Percentiles rank a stretch among this genome's conserved stretches.
These are phyloP conservation scores for Adelges cooleyi DNA, from an alignment of 1,140 invertebrate genomes.

Conservation along the genomic window DNA sequence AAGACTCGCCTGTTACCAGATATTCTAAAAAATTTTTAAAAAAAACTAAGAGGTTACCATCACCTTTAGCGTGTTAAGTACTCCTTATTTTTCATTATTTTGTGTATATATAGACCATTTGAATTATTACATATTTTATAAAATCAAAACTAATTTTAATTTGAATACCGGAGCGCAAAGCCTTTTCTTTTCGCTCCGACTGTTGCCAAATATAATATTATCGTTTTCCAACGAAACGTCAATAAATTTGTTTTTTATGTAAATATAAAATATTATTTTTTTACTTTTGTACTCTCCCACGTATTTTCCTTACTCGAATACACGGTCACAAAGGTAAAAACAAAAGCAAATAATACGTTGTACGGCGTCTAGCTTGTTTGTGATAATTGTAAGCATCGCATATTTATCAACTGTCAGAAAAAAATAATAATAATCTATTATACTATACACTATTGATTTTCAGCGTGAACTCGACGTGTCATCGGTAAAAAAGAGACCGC, in stretches of 20 bases:
- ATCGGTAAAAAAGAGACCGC: too few relatives aligned
- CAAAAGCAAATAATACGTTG: too few relatives aligned
- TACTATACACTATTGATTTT: too few relatives aligned
- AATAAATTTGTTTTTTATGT: conserved; percentile 21
- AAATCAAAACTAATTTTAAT: conserved; percentile 5
- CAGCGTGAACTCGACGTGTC: too few relatives aligned
- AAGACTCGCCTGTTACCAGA: neutral
- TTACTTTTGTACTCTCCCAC: neutral
- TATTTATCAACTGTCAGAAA: too few relatives aligned
- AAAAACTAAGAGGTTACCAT: conserved; percentile 1
- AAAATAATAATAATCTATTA: too few relatives aligned
- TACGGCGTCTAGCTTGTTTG: too few relatives aligned
- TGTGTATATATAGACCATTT: neutral
- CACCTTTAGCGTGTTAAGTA: conserved; percentile 3
- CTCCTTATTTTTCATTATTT: neutral
- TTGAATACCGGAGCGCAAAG: neutral
- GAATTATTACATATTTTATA: neutral
- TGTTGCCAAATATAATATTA: neutral
- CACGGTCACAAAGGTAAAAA: too few relatives aligned
- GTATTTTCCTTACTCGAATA: neutral
- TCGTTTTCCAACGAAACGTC: conserved; percentile 3
- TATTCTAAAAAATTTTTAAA: too few relatives aligned
- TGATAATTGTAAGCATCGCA: too few relatives aligned
- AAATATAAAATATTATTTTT: too few relatives aligned
- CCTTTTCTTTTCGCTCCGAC: neutral